phyloP scores from a whole-genome alignment of 2,797 vertebrate genomes.

The Characodon lateralis region DNA sequence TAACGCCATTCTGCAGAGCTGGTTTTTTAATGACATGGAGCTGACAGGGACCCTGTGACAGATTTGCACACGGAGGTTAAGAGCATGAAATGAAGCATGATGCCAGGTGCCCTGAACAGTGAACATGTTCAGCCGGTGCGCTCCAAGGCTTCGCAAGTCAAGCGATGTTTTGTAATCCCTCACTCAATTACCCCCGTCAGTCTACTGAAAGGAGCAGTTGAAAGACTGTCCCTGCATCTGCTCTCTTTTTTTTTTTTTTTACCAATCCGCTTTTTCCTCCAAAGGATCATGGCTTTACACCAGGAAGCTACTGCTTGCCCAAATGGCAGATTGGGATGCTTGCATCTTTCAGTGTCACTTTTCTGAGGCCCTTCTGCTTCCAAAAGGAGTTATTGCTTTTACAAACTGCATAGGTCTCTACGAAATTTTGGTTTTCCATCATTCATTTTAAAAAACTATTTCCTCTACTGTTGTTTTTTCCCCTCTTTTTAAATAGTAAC shows the following conservation, averaged over 20 bases:
- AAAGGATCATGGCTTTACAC: conserved; percentile 16
- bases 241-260: conserved; percentile 8
- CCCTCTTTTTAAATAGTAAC: neutral
- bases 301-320: conserved; percentile 7
- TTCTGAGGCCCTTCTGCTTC: conserved; percentile 7
- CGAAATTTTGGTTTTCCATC: neutral
- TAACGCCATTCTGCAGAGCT: conserved; percentile 20
- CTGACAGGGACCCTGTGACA: conserved; percentile 32
- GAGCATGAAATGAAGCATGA: conserved; percentile 34
- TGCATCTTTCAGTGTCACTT: conserved; percentile 11
- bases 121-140: conserved; percentile 22
- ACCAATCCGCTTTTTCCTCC: conserved; percentile 9
- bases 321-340: conserved; percentile 19
- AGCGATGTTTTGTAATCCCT: conserved; percentile 60
- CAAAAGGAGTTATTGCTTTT: neutral
- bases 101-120: conserved; percentile 44
- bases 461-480: neutral
- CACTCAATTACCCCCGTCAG: conserved; percentile 60
- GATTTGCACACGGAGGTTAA: conserved; percentile 38
- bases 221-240: conserved; percentile 45
- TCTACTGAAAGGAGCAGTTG: conserved; percentile 49
- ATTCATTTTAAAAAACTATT: neutral
- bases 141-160: conserved; percentile 47
- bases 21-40: conserved; percentile 39
- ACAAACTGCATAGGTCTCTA: neutral